phyloP scores from a whole-genome alignment of 1,140 invertebrate species.

The Plodia interpunctella region DNA sequence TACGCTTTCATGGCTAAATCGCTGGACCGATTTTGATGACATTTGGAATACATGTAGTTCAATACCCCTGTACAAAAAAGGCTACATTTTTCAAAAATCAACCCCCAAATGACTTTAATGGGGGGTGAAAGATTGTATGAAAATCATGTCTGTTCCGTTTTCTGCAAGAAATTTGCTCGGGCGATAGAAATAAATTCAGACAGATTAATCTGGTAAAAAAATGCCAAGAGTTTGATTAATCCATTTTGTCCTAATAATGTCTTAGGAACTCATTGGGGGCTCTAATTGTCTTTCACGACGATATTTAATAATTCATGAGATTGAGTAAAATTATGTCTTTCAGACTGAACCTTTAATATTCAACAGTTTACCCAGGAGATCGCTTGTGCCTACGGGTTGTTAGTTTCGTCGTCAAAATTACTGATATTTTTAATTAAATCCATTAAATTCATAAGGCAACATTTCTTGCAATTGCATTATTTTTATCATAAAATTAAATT shows the following conservation, averaged over 20 bases:
- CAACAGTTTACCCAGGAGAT: conserved; percentile 15
- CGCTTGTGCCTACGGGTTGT: conserved; percentile 1
- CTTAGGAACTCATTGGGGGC: conserved; percentile 11
- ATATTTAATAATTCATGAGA: conserved; percentile 20
- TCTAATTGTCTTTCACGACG: conserved; percentile 14
- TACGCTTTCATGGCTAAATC: too few species aligned
- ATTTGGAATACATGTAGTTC: too few species aligned
- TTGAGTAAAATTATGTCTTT: conserved; percentile 19
- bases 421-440: conserved; percentile 12
- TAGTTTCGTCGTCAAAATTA: conserved; percentile 9
- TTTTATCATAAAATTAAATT: too few species aligned
- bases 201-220: background rate
- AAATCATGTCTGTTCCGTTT: too few species aligned
- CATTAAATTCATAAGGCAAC: too few species aligned
- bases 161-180: too few species aligned
- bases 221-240: conserved; percentile 11
- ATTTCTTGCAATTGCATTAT: too few species aligned
- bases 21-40: too few species aligned
- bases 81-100: too few species aligned
- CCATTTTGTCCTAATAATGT: conserved; percentile 13
- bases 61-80: too few species aligned
- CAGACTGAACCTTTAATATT: conserved; percentile 20
- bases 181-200: background rate
- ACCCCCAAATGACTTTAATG: too few species aligned
- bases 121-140: too few species aligned